Percentiles rank a stretch among this genome's conserved stretches.
Conservation (phyloP, 2,113 vertebrate genomes). For the Gulo gulo region DNA sequence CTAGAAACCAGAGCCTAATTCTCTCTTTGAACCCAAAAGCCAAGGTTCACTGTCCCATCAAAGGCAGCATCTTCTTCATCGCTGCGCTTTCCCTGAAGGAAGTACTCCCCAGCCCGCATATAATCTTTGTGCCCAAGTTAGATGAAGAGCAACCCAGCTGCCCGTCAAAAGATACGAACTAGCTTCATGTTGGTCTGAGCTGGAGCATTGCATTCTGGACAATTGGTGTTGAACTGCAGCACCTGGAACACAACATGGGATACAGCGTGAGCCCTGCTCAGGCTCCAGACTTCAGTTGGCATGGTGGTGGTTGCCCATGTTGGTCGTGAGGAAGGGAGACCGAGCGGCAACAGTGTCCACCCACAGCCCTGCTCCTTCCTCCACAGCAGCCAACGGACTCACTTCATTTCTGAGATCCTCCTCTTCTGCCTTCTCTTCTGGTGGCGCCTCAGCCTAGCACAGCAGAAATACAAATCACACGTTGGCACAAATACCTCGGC, state of each 20-base stretch:
- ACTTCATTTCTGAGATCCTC: constrained; percentile 92
- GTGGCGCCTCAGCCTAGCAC: constrained; percentile 76
- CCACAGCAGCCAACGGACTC: not conserved
- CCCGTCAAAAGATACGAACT: constrained; percentile 89
- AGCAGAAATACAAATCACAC: constrained; percentile 11
- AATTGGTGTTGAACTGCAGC: constrained; percentile 94
- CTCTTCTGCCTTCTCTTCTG: constrained; percentile 68
- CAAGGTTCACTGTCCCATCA: not conserved
- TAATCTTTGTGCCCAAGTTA: not conserved
- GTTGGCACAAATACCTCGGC: not conserved
- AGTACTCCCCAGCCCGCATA: not conserved
- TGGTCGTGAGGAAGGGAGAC: not conserved
- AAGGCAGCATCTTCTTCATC: not conserved
- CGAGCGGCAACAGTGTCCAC: not conserved
- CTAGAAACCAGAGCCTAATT: not conserved
- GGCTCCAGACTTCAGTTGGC: not conserved
- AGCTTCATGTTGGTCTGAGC: constrained; percentile 97
- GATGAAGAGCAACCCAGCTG: not conserved
- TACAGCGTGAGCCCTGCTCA: not conserved
- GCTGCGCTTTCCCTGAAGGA: not conserved
- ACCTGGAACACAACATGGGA: constrained; percentile 79
- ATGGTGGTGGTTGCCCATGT: not conserved
- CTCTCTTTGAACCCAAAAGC: not conserved
- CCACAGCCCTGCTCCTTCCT: not conserved
- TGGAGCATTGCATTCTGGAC: constrained; percentile 93